phyloP scores from a whole-genome alignment of 2,888 invertebrate species.

The Choristoneura rosaceana region DNA sequence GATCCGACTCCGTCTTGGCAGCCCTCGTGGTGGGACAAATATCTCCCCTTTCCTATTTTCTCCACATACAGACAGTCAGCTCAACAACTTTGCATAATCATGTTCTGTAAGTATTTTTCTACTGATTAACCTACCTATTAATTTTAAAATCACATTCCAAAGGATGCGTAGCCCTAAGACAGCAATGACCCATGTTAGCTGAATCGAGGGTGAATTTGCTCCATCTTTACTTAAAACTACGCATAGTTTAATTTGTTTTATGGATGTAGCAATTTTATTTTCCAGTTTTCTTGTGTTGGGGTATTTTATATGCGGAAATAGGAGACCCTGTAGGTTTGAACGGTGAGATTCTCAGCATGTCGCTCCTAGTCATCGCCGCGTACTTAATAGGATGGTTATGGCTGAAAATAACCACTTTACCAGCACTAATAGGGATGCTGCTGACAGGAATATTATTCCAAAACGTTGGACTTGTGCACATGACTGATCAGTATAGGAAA shows the following conservation, averaged over 20 bases:
- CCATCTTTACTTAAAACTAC: not conserved
- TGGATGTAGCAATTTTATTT: constrained; percentile 42
- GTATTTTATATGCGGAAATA: constrained; percentile 87
- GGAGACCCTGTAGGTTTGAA: constrained; percentile 87
- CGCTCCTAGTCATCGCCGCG: constrained; percentile 87
- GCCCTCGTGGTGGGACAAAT: constrained; percentile 87
- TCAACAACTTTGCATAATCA: constrained; percentile 70
- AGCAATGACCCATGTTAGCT: too few species aligned
- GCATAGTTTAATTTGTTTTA: not conserved
- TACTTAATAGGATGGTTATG: constrained; percentile 90
- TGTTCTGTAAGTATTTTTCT: constrained; percentile 70
- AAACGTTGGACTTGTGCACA: constrained; percentile 87
- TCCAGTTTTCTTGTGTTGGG: constrained; percentile 88
- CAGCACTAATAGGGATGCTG: constrained; percentile 91
- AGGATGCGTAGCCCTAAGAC: too few species aligned
- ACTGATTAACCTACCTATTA: too few species aligned
- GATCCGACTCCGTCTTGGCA: constrained; percentile 87
- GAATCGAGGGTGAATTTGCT: not conserved
- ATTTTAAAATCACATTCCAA: too few species aligned
- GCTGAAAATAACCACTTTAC: constrained; percentile 88
- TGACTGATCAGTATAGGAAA: constrained; percentile 86
- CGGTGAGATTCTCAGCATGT: constrained; percentile 88
- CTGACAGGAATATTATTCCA: constrained; percentile 89
- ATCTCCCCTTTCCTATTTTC: constrained; percentile 90
- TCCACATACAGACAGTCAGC: constrained; percentile 87